Percentiles rank a stretch among this genome's conserved stretches.
phyloP scores from a whole-genome alignment of 2,113 vertebrate species.

The Ginglymostoma cirratum region DNA sequence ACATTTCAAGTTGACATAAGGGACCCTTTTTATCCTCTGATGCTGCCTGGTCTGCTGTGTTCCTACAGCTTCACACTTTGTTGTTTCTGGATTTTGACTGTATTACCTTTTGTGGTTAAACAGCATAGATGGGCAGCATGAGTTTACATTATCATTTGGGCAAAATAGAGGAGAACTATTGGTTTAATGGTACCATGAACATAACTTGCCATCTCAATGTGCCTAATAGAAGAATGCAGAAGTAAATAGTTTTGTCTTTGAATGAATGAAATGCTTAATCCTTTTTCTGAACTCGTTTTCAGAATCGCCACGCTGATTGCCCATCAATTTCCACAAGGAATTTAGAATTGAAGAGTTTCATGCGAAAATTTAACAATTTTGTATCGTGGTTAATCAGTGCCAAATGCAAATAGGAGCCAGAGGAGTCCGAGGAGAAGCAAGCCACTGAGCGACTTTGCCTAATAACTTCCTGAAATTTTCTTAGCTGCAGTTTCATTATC shows the following conservation, averaged over 20 bases:
- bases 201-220: not conserved
- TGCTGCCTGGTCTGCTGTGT: no score
- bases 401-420: not conserved
- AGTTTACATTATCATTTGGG: not conserved
- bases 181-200: not conserved
- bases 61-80: no score
- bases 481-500: not conserved
- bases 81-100: not conserved
- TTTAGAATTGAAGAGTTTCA: not conserved
- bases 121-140: not conserved
- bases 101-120: not conserved
- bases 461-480: not conserved
- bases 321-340: not conserved
- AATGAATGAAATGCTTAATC: not conserved
- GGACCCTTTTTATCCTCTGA: no score
- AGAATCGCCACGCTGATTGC: not conserved
- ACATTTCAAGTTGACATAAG: no score
- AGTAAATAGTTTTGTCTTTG: no score
- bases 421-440: not conserved
- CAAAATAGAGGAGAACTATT: not conserved
- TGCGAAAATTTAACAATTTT: not conserved
- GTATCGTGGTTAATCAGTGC: not conserved
- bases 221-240: not conserved
- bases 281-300: not conserved
- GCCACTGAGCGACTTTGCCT: no score